Percentiles rank a stretch among this genome's conserved stretches.
These are phyloP conservation scores for Lamellibrachia satsuma DNA, from an alignment of 2,888 invertebrate genomes.

Conservation along the genomic window DNA sequence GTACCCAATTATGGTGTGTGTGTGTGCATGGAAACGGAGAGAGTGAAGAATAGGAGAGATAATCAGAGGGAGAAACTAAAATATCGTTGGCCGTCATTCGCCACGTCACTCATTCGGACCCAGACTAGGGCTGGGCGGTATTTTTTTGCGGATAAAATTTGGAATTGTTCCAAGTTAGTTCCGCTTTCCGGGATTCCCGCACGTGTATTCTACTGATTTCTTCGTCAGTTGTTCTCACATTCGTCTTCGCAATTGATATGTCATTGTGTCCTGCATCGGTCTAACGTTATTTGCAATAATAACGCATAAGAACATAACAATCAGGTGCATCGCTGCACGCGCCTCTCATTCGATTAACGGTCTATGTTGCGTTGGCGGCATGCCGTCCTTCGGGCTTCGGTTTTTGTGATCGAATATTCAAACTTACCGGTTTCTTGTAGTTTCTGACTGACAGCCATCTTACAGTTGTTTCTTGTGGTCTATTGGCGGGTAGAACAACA, in stretches of 20 bases:
- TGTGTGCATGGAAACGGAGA: too few relatives aligned
- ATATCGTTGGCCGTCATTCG: too few relatives aligned
- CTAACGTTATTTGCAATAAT: neutral
- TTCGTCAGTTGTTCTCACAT: too few relatives aligned
- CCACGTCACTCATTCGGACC: too few relatives aligned
- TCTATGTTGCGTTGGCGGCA: neutral
- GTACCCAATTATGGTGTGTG: too few relatives aligned
- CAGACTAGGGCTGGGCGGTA: too few relatives aligned
- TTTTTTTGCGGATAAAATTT: too few relatives aligned
- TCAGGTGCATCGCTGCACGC: neutral
- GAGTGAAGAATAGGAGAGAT: too few relatives aligned
- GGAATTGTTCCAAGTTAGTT: too few relatives aligned
- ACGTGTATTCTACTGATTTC: too few relatives aligned
- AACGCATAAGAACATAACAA: neutral
- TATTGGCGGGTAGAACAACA: neutral
- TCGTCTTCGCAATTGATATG: neutral
- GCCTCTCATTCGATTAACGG: slow-evolving; percentile 6
- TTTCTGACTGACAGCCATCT: neutral
- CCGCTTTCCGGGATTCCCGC: too few relatives aligned
- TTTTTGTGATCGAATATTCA: neutral
- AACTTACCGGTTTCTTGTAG: slow-evolving; percentile 10
- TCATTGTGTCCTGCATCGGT: neutral
- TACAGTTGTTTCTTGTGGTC: neutral
- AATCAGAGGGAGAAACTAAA: too few relatives aligned
- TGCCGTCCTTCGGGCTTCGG: neutral